Percentiles rank a stretch among this genome's conserved stretches.
Evolutionary conservation across 2,797 vertebrate genomes (phyloP).

Genomic region (Emydoidea blandingii): DNA sequence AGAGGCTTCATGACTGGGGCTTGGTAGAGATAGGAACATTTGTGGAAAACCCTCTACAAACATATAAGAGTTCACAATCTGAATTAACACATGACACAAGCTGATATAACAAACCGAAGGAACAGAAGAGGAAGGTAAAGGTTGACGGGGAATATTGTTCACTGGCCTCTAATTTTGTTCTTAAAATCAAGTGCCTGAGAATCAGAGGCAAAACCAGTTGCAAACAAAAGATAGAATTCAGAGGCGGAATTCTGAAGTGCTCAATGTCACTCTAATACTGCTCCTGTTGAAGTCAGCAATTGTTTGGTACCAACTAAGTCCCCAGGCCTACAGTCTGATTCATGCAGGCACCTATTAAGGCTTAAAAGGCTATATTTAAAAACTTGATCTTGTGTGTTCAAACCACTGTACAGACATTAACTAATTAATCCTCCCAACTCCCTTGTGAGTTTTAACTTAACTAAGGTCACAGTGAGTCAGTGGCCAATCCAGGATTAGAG

Average conservation of each 20-base stretch:
- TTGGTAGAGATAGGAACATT: background rate
- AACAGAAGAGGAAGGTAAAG: background rate
- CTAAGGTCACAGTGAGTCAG: background rate
- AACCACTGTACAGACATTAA: background rate
- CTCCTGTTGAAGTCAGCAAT: background rate
- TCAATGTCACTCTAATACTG: background rate
- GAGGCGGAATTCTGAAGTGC: background rate
- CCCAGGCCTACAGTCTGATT: background rate
- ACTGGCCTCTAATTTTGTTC: background rate
- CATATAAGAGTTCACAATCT: background rate
- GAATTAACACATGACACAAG: background rate
- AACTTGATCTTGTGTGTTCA: background rate
- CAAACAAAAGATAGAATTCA: background rate
- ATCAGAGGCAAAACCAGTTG: background rate
- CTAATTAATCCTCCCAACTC: background rate
- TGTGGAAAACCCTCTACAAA: background rate
- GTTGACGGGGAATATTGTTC: background rate
- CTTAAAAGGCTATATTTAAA: background rate
- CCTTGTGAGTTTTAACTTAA: background rate
- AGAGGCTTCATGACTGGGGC: background rate
- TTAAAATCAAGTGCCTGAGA: background rate
- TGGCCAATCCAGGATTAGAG: slow-evolving; percentile 18
- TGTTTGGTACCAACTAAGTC: background rate
- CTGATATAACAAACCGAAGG: background rate
- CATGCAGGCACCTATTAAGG: background rate